These are phyloP conservation scores for Metopia argyrocephala DNA, from an alignment of 2,888 invertebrate genomes.

Conservation along the genomic window DNA sequence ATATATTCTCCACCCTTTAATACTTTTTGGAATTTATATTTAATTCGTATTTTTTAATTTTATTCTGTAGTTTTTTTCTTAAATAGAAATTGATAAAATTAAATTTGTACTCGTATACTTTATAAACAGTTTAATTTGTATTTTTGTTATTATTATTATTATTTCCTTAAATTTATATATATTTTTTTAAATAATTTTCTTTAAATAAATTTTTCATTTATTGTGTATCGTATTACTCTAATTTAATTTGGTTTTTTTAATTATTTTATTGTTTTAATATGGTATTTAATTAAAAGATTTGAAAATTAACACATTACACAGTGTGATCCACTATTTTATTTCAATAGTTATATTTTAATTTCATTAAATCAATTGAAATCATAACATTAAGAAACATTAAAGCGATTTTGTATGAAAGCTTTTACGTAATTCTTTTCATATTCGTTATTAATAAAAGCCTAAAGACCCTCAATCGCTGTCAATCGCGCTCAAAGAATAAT, in stretches of 20 bases:
- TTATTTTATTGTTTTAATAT: background rate
- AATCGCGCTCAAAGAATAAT: too few species aligned
- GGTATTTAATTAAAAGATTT: background rate
- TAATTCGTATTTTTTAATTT: background rate
- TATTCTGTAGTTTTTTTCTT: background rate
- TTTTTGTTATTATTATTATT: slow-evolving; percentile 16
- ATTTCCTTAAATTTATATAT: background rate
- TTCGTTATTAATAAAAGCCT: too few species aligned
- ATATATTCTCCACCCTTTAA: background rate
- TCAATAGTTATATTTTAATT: slow-evolving; percentile 9
- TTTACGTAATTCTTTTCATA: too few species aligned
- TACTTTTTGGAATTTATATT: slow-evolving; percentile 34
- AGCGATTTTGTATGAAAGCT: background rate
- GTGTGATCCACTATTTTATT: slow-evolving; percentile 28
- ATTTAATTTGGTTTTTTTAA: background rate
- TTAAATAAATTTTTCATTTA: slow-evolving; percentile 43
- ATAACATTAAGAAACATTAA: background rate
- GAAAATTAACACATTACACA: background rate
- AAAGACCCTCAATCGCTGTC: too few species aligned
- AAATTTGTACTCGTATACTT: background rate
- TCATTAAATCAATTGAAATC: background rate
- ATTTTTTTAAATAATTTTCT: slow-evolving; percentile 22
- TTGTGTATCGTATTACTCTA: background rate
- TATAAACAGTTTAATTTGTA: background rate
- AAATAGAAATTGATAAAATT: slow-evolving; percentile 10